These are phyloP conservation scores for Scaptomyza reducta DNA, from an alignment of 2,888 invertebrate genomes.

Conservation along the genomic window DNA sequence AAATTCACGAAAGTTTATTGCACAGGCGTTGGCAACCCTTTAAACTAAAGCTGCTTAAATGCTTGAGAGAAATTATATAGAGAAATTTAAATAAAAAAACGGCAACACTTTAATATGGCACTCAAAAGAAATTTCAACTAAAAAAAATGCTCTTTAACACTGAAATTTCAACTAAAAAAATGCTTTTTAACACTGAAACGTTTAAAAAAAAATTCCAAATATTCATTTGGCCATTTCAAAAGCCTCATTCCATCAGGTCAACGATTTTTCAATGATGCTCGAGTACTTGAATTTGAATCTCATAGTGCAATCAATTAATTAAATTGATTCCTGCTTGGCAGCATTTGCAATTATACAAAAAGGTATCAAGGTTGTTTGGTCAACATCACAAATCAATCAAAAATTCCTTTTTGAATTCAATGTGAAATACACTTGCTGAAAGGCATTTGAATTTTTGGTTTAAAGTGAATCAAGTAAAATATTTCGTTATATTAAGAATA, in stretches of 20 bases:
- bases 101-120: background rate
- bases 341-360: slow-evolving; percentile 53
- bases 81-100: background rate
- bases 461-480: too few species aligned
- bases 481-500: too few species aligned
- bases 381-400: slow-evolving; percentile 30
- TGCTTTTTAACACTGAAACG: background rate
- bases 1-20: background rate
- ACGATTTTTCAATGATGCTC: slow-evolving; percentile 11
- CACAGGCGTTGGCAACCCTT: background rate
- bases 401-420: slow-evolving; percentile 9
- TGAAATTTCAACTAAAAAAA: background rate
- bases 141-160: slow-evolving; percentile 5
- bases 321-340: slow-evolving; percentile 52
- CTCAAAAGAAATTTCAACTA: background rate
- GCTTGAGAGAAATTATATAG: slow-evolving; percentile 2
- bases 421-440: slow-evolving; percentile 4
- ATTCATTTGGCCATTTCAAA: slow-evolving; percentile 5
- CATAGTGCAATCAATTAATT: slow-evolving; percentile 56
- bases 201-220: background rate
- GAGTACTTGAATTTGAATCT: slow-evolving; percentile 5
- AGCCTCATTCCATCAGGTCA: slow-evolving; percentile 1
- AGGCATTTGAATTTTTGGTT: background rate
- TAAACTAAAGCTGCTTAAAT: background rate
- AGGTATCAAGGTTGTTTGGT: slow-evolving; percentile 41